Evolutionary conservation across 2,888 invertebrate species (phyloP), one percentile per base, ranked within the genome.

Genomic region (Latheticus oryzae): DNA sequence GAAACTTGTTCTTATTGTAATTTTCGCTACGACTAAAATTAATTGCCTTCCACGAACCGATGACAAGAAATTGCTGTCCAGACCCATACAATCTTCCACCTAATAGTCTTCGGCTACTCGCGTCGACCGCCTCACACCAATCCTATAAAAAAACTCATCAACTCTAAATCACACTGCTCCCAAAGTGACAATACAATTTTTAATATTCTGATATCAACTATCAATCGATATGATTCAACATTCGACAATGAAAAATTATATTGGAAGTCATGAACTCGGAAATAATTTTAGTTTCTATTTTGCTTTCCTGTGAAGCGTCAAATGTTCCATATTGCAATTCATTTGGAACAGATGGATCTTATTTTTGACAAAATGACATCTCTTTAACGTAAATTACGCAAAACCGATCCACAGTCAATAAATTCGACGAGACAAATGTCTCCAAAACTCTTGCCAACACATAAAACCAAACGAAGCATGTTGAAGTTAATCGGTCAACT

Each of bases 1-100:
- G 55, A 60, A 68, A 69, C 66, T 61, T 61, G 64, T 64, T 67
- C 64, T 69, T 64, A 68, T 69, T 67, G 64, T 68, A 65, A 67
- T 69, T 66, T 67, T 66, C 62, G 65, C 65, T 58, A 63, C 64
- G 63, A 63, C 61, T 61, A 62, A 66, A 67, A 68, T 69, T 69
- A 69, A 69, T 69, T 64, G 64, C 65, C 58, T 67, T 64, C 64
- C 61, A 56, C 62, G 55, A 45, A 53, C 60, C 61, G 69, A 64
- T 66, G 70, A 70, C 69, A 68, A 66, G 61, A 65, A 51, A 62
- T 62, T 61, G 55, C 50, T 62, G 60, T 57, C 50, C 45, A 21
- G 21, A 30, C 52, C 45, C 28, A 57, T 57, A 57, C 55, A 51
- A 42, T 51, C 37, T 56, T 40, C 56, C 33, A 56, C 56, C 56